Conservation (phyloP, 2,113 vertebrate species). For the Centropus unirufus region DNA sequence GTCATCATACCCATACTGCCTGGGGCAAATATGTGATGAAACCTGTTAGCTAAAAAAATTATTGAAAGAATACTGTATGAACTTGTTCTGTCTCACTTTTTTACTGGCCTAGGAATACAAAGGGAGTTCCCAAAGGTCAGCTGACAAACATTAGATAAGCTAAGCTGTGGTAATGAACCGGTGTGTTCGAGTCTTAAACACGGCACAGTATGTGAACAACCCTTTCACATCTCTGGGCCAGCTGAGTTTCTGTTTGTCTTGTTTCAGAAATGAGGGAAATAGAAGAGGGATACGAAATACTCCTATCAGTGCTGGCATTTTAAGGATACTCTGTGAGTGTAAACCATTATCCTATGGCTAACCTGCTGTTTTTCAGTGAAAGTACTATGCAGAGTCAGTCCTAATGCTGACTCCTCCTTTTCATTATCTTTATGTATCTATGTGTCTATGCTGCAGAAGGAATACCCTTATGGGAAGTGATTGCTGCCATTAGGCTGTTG, state of each 20-base stretch:
- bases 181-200: neutral
- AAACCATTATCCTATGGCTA: neutral
- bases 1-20: neutral
- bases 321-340: neutral
- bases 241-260: neutral
- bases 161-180: neutral
- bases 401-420: neutral
- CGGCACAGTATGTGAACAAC: neutral
- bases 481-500: conserved; percentile 12
- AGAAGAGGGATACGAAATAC: neutral
- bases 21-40: neutral
- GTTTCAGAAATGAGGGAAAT: neutral
- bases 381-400: neutral
- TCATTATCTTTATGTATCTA: neutral
- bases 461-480: neutral
- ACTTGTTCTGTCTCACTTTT: neutral
- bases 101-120: neutral
- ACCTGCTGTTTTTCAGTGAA: neutral
- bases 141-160: neutral
- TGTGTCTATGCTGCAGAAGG: neutral
- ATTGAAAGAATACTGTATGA: neutral
- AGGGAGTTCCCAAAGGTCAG: neutral
- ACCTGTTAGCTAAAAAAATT: neutral
- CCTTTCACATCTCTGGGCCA: neutral
- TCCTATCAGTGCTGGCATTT: neutral